phyloP scores from a whole-genome alignment of 2,113 vertebrate genomes.

The Copsychus sechellarum region DNA sequence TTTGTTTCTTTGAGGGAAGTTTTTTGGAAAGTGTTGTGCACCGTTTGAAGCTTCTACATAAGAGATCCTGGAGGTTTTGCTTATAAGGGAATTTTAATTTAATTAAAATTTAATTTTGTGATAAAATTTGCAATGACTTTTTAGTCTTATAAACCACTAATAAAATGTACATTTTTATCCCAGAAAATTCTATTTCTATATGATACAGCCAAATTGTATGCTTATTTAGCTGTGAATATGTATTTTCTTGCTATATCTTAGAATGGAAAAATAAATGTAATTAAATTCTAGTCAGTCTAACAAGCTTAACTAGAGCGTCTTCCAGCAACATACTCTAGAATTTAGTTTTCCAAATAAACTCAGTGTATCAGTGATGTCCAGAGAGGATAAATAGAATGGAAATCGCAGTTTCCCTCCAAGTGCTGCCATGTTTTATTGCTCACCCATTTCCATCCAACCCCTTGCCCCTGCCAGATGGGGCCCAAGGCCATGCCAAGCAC shows the following conservation, averaged over 20 bases:
- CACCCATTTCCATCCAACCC: constrained; percentile 57
- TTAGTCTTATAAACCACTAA: background rate
- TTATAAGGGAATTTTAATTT: background rate
- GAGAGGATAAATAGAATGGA: constrained; percentile 76
- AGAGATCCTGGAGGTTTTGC: background rate
- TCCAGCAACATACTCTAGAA: constrained; percentile 46
- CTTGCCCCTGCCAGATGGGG: constrained; percentile 22
- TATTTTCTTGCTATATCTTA: background rate
- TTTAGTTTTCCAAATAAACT: constrained; percentile 76
- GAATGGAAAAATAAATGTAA: constrained; percentile 31
- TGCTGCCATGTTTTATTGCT: constrained; percentile 72
- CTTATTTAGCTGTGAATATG: background rate
- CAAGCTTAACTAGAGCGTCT: constrained; percentile 64
- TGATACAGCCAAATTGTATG: background rate
- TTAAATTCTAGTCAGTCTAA: constrained; percentile 53
- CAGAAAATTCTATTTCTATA: background rate
- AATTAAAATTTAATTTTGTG: background rate
- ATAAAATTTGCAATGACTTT: background rate
- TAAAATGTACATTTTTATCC: background rate
- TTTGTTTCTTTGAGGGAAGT: background rate
- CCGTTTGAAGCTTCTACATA: background rate
- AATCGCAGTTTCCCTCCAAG: constrained; percentile 78
- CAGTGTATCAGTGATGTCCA: constrained; percentile 60
- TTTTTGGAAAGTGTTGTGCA: background rate
- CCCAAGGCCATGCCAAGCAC: constrained; percentile 48